Percentiles rank a stretch among this genome's conserved stretches.
Evolutionary conservation across 1,140 invertebrate genomes (phyloP).

Genomic region (Drosophila ambigua): DNA sequence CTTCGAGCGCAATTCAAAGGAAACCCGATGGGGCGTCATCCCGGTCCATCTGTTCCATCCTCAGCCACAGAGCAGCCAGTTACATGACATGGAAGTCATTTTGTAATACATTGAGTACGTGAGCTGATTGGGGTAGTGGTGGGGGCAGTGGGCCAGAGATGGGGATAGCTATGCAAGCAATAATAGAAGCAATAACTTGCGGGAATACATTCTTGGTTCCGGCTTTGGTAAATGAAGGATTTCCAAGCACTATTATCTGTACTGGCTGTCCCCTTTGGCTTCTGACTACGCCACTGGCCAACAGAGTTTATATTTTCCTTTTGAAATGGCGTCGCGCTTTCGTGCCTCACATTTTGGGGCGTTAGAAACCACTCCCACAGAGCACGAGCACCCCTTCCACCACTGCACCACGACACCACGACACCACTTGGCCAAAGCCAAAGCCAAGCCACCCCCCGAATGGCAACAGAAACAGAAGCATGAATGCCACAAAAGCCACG

Average conservation of each 20-base stretch:
- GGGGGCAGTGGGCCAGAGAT: neutral
- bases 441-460: constrained; percentile 55
- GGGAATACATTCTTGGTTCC: too few relatives aligned
- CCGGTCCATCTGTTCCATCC: constrained; percentile 31
- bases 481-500: constrained; percentile 57
- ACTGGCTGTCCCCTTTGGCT: neutral
- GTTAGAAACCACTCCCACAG: constrained; percentile 66
- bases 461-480: constrained; percentile 25
- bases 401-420: neutral
- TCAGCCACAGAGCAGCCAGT: constrained; percentile 53
- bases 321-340: constrained; percentile 59
- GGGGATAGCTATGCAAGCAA: neutral
- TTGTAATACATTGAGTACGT: constrained; percentile 76
- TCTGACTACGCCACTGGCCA: constrained; percentile 32
- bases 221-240: too few relatives aligned
- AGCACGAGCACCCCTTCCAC: neutral
- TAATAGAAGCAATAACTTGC: too few relatives aligned
- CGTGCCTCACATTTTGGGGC: constrained; percentile 38
- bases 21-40: constrained; percentile 53
- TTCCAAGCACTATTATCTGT: too few relatives aligned
- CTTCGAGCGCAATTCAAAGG: constrained; percentile 68
- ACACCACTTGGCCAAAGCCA: constrained; percentile 14
- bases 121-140: constrained; percentile 43
- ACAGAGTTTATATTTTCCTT: constrained; percentile 36
- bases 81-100: constrained; percentile 78